Percentiles rank a stretch among this genome's conserved stretches.
Evolutionary conservation across 2,113 vertebrate species (phyloP).

Genomic region (Urocynchramus pylzowi): DNA sequence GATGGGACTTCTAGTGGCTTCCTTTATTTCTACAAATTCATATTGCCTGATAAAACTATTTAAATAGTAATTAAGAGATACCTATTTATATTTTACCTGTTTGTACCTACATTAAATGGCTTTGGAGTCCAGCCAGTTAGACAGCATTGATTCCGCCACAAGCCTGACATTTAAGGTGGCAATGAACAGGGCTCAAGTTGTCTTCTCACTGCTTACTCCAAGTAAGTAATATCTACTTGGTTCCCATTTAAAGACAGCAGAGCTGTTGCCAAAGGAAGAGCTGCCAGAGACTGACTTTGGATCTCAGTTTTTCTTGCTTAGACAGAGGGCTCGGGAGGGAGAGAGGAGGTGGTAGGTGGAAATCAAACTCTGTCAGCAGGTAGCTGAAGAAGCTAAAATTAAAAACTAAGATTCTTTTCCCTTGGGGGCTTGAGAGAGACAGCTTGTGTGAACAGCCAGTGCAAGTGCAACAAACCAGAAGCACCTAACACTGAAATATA

Average conservation of each 20-base stretch:
- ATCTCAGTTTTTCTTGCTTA: background rate
- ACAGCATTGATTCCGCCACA: background rate
- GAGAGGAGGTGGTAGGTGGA: background rate
- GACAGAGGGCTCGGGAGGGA: background rate
- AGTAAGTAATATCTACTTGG: background rate
- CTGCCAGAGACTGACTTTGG: background rate
- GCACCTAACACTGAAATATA: background rate
- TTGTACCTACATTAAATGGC: background rate
- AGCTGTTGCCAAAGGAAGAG: background rate
- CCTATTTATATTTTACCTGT: background rate
- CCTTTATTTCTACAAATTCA: background rate
- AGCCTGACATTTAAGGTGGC: background rate
- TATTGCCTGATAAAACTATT: background rate
- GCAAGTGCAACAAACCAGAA: background rate
- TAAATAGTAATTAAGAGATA: background rate
- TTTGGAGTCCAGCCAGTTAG: background rate
- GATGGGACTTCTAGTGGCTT: background rate
- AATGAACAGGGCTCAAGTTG: background rate
- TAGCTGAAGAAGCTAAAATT: conserved; percentile 49
- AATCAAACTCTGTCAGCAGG: conserved; percentile 49
- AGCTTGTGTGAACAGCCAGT: conserved; percentile 17
- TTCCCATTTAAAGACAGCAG: background rate
- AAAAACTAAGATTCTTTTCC: conserved; percentile 19
- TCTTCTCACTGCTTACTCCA: background rate
- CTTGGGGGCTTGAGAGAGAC: background rate